These are phyloP conservation scores for Drosophila siamana DNA, from an alignment of 2,888 invertebrate genomes.

Conservation along the genomic window DNA sequence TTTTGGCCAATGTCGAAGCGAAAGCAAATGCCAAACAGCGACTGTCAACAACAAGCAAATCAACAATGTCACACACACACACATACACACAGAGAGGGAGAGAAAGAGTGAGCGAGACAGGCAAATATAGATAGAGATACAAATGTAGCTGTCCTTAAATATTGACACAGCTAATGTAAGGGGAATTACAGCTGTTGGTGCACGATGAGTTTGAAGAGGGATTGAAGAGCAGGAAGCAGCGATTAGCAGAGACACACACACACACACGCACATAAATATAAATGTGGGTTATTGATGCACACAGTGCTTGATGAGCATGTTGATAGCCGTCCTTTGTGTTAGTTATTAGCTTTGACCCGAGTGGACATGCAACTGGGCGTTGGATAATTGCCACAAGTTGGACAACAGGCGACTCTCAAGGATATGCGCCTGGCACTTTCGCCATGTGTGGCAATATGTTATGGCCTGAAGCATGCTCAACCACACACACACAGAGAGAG, in stretches of 20 bases:
- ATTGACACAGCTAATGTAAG: slow-evolving; percentile 61
- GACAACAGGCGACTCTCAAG: slow-evolving; percentile 19
- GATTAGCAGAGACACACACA: slow-evolving; percentile 27
- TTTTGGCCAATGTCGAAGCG: slow-evolving; percentile 48
- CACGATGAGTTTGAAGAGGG: slow-evolving; percentile 3
- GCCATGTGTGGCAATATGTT: slow-evolving; percentile 18
- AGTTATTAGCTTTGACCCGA: slow-evolving; percentile 19
- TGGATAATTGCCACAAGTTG: slow-evolving; percentile 53
- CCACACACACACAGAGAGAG: not conserved
- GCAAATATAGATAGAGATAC: slow-evolving; percentile 11
- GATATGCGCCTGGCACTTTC: not conserved
- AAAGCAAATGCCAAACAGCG: slow-evolving; percentile 40
- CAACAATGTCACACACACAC: slow-evolving; percentile 26
- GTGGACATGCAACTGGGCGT: slow-evolving; percentile 16
- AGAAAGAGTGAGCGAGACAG: not conserved
- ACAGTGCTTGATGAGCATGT: slow-evolving; percentile 17
- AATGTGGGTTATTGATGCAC: slow-evolving; percentile 27
- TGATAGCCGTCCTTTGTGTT: slow-evolving; percentile 28
- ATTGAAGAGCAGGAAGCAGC: slow-evolving; percentile 17
- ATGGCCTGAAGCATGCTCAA: slow-evolving; percentile 3
- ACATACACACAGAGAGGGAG: slow-evolving; percentile 13
- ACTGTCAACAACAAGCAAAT: slow-evolving; percentile 54
- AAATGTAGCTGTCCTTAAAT: slow-evolving; percentile 50
- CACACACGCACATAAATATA: not conserved
- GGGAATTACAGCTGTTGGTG: slow-evolving; percentile 43